Base-by-base conservation (phyloP, 2,888 invertebrate species). In the Oithona nana region DNA sequence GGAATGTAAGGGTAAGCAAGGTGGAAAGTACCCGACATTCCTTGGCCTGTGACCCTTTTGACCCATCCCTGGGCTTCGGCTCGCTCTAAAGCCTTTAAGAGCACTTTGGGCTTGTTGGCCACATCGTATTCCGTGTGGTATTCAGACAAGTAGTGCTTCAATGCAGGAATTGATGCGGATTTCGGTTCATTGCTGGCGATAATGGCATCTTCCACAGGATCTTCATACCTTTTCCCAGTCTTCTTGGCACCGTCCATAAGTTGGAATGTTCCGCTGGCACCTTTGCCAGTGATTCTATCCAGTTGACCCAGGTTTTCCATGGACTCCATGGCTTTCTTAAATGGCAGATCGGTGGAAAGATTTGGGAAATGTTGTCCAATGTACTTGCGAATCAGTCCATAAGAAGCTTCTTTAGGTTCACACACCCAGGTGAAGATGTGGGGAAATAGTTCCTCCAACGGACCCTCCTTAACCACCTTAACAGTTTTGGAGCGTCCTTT, bases 141-240 rank as follows among this genome's bases (percentile, higher is more conserved):
- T 24, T 29, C 61, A 28, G 24, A n/a, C 24, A 61, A 28, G 49
- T 61, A 61, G 51, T 61, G 28, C 2, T 30, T 26, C 1, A 61
- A 16, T 8, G 49, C 22, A 22, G 51, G 4, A 3, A 61, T 20
- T 20, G 50, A 50, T 28, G 28, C 49, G n/a, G 28, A 28, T 28
- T 61, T 61, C 20, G 61, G 61, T 29, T 61, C 61, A 20, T 61
- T 61, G 30, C 28, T 61, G 29, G 61, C 61, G 20, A 61, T 61
- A 22, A 61, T 54, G 11, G 61, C 61, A 30, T 29, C 22, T 11
- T 61, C 61, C 4, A 61, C 54, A 20, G 61, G 22, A 28, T 61
- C 61, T 13, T 61, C 61, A 28, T 28, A 29, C n/a, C n/a, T n/a
- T 8, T 28, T n/a, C 4, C 61, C 61, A 11, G 28, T 61, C 30